phyloP scores from a whole-genome alignment of 1,140 invertebrate genomes.

The Pomacea maculata region DNA sequence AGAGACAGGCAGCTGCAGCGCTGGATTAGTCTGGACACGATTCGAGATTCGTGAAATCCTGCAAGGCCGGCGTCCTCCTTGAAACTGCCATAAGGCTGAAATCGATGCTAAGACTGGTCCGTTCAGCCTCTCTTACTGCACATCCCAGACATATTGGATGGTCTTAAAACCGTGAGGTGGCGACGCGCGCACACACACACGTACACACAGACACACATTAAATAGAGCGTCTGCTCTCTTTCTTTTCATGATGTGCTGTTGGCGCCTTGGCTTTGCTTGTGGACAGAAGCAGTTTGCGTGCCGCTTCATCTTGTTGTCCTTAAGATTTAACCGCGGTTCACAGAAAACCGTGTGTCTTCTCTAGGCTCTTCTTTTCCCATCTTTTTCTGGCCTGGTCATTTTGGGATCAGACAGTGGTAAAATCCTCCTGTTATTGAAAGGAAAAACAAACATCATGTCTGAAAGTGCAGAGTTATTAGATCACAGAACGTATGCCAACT shows the following conservation, averaged over 20 bases:
- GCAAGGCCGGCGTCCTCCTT: not conserved
- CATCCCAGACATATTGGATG: not conserved
- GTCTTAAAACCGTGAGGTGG: no score
- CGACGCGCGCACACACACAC: conserved; percentile 18
- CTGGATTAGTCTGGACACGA: no score
- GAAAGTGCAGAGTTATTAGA: no score
- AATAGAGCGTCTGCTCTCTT: not conserved
- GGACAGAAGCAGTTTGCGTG: not conserved
- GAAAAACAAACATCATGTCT: no score
- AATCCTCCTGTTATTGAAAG: no score
- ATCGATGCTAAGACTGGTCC: not conserved
- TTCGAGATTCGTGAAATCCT: no score
- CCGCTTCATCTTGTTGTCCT: not conserved
- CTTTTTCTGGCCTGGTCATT: no score
- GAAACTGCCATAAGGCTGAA: not conserved
- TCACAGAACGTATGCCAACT: no score
- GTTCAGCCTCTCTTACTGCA: not conserved
- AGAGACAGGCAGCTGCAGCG: no score
- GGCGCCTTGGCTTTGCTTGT: not conserved
- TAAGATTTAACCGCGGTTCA: not conserved
- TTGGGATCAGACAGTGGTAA: no score
- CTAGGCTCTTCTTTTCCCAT: not conserved
- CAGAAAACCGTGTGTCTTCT: not conserved
- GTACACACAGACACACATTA: not conserved
- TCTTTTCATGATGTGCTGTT: not conserved